Evolutionary conservation across 2,888 invertebrate species (phyloP), one percentile per base, ranked within the genome.

Genomic region (Hipparchia semele): DNA sequence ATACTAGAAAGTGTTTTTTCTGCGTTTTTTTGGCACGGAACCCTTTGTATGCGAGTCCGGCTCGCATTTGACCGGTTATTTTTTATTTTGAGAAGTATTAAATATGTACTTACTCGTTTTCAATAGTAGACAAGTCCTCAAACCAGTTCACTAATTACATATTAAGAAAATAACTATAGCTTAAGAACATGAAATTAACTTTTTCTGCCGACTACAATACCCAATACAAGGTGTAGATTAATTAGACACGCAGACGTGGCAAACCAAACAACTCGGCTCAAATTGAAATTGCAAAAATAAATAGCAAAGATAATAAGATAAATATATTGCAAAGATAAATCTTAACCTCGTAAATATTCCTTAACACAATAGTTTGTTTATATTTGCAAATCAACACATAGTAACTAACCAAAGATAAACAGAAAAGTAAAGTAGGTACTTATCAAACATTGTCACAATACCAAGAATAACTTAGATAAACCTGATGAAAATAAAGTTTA

Each of bases 151-250:
- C 9, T 46, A 49, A 62, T 13, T 13, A 62, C 13, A 60, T 39
- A 45, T 62, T 49, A 2, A 62, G 62, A 62, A 5, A 62, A 49
- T 46, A 1, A 13, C 46, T 13, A 6, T 9, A 23, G 23, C 59
- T 8, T 56, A 56, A 6, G 13, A 6, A 56, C 4, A 5, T 56
- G 2, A 3, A 23, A 12, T 53, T 12, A 53, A 53, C 5, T 58
- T 60, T 59, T 58, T 59, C 10, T 39, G 33, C 59, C 10, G 39
- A 10, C 39, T 60, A 39, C 39, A 58, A 23, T 23, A 56, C 7
- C n/a, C 13, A 23, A 58, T 58, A 60, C 59, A 60, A 60, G 10
- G 59, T 60, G 59, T 39, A 60, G 59, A 60, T 39, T 60, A 60
- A 33, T 33, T 39, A 39, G 39, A 10, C 58, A 23, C 13, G 33